Conservation (phyloP, 2,113 vertebrate genomes). For the Dryoscopus gambensis region DNA sequence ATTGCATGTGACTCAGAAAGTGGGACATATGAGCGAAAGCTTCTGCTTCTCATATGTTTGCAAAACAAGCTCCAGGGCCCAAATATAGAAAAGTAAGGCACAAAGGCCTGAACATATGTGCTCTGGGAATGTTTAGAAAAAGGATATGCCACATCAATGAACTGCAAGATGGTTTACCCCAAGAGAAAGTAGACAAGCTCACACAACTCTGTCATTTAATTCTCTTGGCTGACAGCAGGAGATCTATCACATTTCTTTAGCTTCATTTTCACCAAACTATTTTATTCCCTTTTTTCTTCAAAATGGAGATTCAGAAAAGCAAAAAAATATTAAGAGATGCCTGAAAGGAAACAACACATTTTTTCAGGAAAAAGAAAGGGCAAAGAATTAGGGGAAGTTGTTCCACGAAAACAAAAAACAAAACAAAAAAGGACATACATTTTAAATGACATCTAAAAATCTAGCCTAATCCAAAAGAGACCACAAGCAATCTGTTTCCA, state of each 20-base stretch:
- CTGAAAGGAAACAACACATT: not conserved
- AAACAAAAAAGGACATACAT: not conserved
- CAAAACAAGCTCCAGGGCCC: slow-evolving; percentile 13
- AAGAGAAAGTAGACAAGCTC: not conserved
- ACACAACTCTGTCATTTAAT: slow-evolving; percentile 3
- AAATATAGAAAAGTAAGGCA: slow-evolving; percentile 16
- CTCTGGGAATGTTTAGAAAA: slow-evolving; percentile 11
- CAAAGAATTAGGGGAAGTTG: not conserved
- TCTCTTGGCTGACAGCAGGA: not conserved
- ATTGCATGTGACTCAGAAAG: not conserved
- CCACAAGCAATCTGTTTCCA: not conserved
- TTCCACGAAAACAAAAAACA: not conserved
- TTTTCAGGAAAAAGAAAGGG: not conserved
- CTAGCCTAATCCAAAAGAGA: slow-evolving; percentile 10
- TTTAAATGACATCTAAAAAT: not conserved
- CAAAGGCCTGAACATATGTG: not conserved
- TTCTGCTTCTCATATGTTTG: not conserved
- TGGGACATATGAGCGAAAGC: not conserved
- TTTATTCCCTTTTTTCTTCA: not conserved
- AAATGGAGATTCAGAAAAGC: not conserved
- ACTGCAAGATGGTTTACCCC: not conserved
- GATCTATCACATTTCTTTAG: not conserved
- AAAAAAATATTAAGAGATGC: not conserved
- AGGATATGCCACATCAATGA: slow-evolving; percentile 1
- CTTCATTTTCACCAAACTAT: not conserved